Base-by-base conservation (phyloP, 2,888 invertebrate species). In the Trichogramma evanescens region DNA sequence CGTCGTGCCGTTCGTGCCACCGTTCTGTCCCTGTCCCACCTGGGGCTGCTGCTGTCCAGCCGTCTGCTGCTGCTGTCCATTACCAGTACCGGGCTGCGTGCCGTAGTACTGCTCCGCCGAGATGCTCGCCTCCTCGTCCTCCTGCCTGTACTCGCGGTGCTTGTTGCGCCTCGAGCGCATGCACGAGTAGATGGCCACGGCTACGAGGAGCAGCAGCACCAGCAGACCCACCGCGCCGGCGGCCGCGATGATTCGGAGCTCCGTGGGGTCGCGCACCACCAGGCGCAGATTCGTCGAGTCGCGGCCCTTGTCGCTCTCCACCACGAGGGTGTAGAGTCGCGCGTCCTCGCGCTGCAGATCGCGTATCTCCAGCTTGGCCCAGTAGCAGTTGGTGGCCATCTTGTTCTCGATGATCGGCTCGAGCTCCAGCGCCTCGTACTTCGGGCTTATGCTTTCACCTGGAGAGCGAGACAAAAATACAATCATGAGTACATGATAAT, bases 291-390 rank as follows among this genome's bases (percentile, higher is more conserved):
- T 76, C 53, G 73, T 76, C 50, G 76, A 75, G 70, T 93, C 93
- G 71, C 86, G 86, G 10, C 94, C 93, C 56, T 89, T 83, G 72
- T 91, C 92, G 74, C 94, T 94, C 79, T 93, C 91, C 39, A 93
- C 92, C 60, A 89, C 86, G 51, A 94, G 81, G 68, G 89, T 89
- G 78, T 94, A 94, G n/a, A 89, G 87, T 10, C 93, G 81, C 1
- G 91, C 89, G 74, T 94, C 94, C 4, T 89, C 86, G n/a, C 86
- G 82, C 61, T 87, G 87, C 0, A 89, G 84, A 73, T 86, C 86
- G 68, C 84, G 84, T 64, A 94, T 87, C 68, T 89, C 84, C 54
- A 94, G 81, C 13, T 89, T 87, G 59, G 93, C 91, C 72, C 91
- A 86, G 78, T 91, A 94, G 78, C 94, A 94, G 72, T 92, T 74